Evolutionary conservation across 2,888 invertebrate species (phyloP), one percentile per base, ranked within the genome.

Genomic region (Caenorhabditis becei): DNA sequence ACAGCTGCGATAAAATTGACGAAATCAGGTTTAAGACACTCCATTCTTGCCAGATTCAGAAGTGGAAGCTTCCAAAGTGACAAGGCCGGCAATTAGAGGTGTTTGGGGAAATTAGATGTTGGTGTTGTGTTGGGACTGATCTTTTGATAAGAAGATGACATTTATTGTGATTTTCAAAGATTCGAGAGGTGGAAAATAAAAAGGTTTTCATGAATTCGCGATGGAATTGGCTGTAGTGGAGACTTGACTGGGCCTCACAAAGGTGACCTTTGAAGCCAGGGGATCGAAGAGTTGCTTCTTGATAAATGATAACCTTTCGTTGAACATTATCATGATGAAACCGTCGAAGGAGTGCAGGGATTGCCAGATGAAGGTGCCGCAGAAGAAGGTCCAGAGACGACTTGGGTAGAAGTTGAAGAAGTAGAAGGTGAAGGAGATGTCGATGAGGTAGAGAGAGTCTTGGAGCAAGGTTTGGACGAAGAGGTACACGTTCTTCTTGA

Each of bases 321-420:
- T 35, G 26, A 66, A 66, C 41, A 66, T 54, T 14, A 66, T 18
- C 66, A 66, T 66, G 14, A 66, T 56, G 51, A 66, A 56, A 2
- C 77, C 77, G 32, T 77, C 77, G 5, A 24, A 11, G 8, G 77
- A 59, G 35, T 77, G 77, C 24, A 77, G 14, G 0, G 32, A 23
- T n/a, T 70, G 44, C 77, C 77, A 77, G 11, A 77, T 37, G 5
- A 70, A 37, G 1, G 77, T 77, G 26, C 70, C 70, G 26, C 70
- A 49, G 16, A 77, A 23, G 41, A 56, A 77, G 0, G 70, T 70
- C 77, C 77, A 77, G 1, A 70, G 18, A 3, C 32, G 10, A 26
- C 26, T 53, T 28, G 2, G 53, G 47, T 59, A 61, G 32, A 61
- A 53, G 7, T 26, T 53, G 37, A 61, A 41, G 26, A 61, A 70